Percentiles rank a stretch among this genome's conserved stretches.
Evolutionary conservation across 37 sponge, comb jelly and placozoan genomes (phyloP).

Genomic region (Cladorhizidae sp.): DNA sequence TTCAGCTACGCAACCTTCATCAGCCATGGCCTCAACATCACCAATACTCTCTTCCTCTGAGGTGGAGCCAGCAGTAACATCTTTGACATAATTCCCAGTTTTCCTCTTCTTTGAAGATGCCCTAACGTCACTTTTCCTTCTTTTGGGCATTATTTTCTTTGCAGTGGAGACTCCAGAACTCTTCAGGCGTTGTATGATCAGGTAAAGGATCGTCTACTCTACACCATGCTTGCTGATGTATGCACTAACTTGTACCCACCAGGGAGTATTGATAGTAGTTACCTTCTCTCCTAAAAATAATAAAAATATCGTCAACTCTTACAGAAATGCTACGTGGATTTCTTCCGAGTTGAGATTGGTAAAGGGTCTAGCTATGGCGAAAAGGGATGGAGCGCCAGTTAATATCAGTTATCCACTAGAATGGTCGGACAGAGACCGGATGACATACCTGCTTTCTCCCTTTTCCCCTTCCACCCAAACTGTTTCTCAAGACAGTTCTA

Average conservation of each 20-base stretch:
- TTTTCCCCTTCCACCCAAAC: conserved; percentile 31
- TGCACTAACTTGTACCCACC: too few species aligned
- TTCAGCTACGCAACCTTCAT: neutral
- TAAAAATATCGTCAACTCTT: neutral
- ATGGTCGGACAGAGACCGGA: conserved; percentile 63
- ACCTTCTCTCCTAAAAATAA: too few species aligned
- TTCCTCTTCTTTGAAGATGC: neutral
- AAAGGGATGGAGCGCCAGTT: neutral
- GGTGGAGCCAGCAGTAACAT: neutral
- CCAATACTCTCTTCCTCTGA: neutral
- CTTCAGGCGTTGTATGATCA: neutral
- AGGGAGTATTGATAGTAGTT: neutral
- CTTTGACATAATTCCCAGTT: neutral
- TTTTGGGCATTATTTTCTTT: conserved; percentile 30
- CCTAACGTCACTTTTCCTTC: neutral
- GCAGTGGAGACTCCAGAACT: neutral
- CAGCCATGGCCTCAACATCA: neutral
- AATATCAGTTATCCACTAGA: conserved; percentile 49
- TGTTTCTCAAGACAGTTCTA: conserved; percentile 10
- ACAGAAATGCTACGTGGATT: neutral
- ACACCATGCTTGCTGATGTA: too few species aligned
- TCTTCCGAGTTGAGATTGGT: neutral
- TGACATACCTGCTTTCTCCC: conserved; percentile 62
- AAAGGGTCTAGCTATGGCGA: too few species aligned
- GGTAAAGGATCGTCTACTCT: neutral